Evolutionary conservation across 1,140 invertebrate species (phyloP).

Genomic region (Platyscapa corneri): DNA sequence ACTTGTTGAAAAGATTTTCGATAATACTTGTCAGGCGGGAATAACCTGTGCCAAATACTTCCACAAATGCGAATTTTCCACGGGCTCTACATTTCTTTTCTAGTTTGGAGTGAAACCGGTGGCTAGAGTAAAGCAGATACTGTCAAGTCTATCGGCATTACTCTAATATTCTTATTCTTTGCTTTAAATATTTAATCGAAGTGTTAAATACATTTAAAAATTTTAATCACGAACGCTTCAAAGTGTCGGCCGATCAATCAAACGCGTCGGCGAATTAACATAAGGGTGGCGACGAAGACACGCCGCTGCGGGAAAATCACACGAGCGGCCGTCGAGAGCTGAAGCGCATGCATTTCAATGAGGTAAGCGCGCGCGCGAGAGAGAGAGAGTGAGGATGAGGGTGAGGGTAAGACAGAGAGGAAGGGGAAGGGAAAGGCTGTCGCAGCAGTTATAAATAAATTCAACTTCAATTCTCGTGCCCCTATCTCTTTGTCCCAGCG

Average conservation of each 20-base stretch:
- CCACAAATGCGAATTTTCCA: no score
- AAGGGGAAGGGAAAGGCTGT: neutral
- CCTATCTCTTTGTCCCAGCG: neutral
- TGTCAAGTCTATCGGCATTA: no score
- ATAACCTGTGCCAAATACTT: no score
- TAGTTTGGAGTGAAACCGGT: no score
- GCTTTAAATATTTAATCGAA: neutral
- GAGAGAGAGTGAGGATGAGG: no score
- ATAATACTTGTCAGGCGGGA: no score
- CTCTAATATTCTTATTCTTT: no score
- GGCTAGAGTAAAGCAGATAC: no score
- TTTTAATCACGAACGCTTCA: neutral
- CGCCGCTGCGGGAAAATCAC: neutral
- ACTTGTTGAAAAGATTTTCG: neutral
- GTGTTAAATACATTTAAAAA: neutral
- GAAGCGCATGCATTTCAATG: no score
- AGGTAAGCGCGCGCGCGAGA: neutral
- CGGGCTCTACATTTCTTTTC: no score
- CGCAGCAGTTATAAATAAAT: slow-evolving; percentile 38
- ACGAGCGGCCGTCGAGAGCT: neutral
- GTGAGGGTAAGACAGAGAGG: neutral
- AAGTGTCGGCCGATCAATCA: neutral
- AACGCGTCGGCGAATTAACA: neutral
- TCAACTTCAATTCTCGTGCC: slow-evolving; percentile 7
- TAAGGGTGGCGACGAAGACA: neutral